Conservation (phyloP, 2,888 invertebrate species). For the Neria commutata region DNA sequence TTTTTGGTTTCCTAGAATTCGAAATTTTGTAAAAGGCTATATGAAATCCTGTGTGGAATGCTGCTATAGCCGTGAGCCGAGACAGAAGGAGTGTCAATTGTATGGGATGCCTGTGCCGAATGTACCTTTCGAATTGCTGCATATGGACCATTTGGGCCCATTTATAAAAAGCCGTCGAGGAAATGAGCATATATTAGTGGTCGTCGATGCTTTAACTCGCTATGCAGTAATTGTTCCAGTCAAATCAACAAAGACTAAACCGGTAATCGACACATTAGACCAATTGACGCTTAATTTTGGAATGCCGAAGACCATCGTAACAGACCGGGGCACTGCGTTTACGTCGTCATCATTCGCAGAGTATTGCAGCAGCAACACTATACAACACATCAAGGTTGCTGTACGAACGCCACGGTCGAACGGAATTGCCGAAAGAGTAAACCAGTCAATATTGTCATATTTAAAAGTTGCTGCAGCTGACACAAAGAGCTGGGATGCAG, state of each 20-base stretch:
- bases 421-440: too few relatives aligned
- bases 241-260: slow-evolving; percentile 30
- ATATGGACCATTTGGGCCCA: slow-evolving; percentile 34
- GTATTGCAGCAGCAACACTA: background rate
- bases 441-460: too few relatives aligned
- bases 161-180: slow-evolving; percentile 26
- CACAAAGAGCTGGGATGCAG: too few relatives aligned
- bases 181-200: slow-evolving; percentile 21
- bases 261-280: slow-evolving; percentile 25
- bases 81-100: slow-evolving; percentile 17
- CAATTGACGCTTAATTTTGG: slow-evolving; percentile 24
- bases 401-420: too few relatives aligned
- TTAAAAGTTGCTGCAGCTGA: too few relatives aligned
- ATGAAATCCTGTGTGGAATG: slow-evolving; percentile 20
- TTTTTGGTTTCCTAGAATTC: slow-evolving; percentile 27
- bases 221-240: slow-evolving; percentile 19
- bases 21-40: slow-evolving; percentile 21
- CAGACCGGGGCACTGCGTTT: slow-evolving; percentile 24
- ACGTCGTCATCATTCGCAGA: slow-evolving; percentile 7
- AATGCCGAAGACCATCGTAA: slow-evolving; percentile 15
- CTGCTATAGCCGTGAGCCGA: slow-evolving; percentile 11
- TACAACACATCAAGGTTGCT: background rate
- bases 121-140: slow-evolving; percentile 26
- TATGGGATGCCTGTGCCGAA: slow-evolving; percentile 12
- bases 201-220: slow-evolving; percentile 26